Percentiles rank a stretch among this genome's conserved stretches.
phyloP scores from a whole-genome alignment of 2,888 invertebrate genomes.

The Phalera bucephala region DNA sequence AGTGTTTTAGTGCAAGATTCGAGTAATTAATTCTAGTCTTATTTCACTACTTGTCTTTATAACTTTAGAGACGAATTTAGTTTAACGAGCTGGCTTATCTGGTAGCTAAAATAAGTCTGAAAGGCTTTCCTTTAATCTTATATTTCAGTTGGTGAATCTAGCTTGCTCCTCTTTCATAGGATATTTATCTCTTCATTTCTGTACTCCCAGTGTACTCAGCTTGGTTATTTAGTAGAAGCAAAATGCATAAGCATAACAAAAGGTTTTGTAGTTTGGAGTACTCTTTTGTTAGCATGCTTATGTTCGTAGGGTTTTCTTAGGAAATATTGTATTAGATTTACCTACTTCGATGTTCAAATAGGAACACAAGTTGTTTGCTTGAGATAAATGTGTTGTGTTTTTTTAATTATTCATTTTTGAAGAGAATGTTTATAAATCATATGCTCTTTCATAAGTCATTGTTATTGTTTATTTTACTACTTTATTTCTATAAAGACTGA shows the following conservation, averaged over 20 bases:
- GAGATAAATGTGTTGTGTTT: too few species aligned
- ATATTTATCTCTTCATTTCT: background rate
- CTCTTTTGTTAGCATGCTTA: background rate
- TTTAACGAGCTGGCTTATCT: slow-evolving; percentile 8
- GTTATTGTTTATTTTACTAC: too few species aligned
- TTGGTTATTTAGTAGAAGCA: background rate
- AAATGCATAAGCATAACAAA: background rate
- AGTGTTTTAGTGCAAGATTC: slow-evolving; percentile 33
- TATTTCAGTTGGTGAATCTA: background rate
- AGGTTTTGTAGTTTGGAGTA: background rate
- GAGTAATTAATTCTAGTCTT: slow-evolving; percentile 21
- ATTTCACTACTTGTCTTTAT: slow-evolving; percentile 16
- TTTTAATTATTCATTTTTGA: too few species aligned
- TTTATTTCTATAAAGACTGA: slow-evolving; percentile 3
- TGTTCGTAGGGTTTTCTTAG: background rate
- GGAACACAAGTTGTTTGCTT: too few species aligned
- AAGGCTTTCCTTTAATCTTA: background rate
- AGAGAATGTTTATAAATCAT: too few species aligned
- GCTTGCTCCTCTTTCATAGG: background rate
- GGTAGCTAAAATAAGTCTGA: background rate
- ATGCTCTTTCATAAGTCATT: too few species aligned
- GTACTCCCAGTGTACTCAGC: background rate
- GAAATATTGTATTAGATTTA: background rate
- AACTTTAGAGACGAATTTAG: slow-evolving; percentile 8
- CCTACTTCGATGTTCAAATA: too few species aligned